Percentiles rank a stretch among this genome's conserved stretches.
phyloP scores from a whole-genome alignment of 2,888 invertebrate genomes.

The Camponotus fellah region DNA sequence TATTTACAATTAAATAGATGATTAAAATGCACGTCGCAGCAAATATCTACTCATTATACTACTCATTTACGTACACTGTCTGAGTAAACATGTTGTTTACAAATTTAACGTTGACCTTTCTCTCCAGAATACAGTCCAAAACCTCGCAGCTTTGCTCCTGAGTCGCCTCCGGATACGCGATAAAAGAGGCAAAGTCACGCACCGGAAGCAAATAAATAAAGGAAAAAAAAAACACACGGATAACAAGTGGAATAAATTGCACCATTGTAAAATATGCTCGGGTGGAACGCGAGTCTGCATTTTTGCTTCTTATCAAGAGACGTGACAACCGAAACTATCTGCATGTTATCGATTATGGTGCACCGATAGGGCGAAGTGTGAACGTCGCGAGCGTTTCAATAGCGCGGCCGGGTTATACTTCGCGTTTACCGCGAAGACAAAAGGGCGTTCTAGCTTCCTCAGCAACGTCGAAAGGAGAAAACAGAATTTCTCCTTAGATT shows the following conservation, averaged over 20 bases:
- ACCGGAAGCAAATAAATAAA: conserved; percentile 47
- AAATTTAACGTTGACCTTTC: conserved; percentile 43
- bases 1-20: neutral
- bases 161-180: conserved; percentile 36
- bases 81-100: conserved; percentile 40
- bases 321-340: conserved; percentile 18
- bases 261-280: conserved; percentile 8
- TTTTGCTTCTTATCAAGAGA: neutral
- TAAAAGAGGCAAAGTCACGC: conserved; percentile 47
- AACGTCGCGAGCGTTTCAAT: conserved; percentile 34
- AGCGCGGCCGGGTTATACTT: conserved; percentile 34
- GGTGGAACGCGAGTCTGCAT: neutral
- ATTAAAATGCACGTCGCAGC: neutral
- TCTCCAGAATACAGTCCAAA: conserved; percentile 33
- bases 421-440: conserved; percentile 47
- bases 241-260: conserved; percentile 46
- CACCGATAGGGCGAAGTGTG: conserved; percentile 4
- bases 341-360: conserved; percentile 36
- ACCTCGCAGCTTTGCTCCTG: conserved; percentile 10
- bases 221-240: conserved; percentile 22
- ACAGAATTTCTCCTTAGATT: conserved; percentile 49
- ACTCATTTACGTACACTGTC: neutral
- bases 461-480: conserved; percentile 15
- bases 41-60: neutral
- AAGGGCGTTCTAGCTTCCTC: conserved; percentile 16